A percentile compares a stretch with the other conserved stretches of the same genome.
These are phyloP conservation scores for Amphiprion ocellaris DNA, from an alignment of 2,113 vertebrate genomes.

Conservation along the genomic window DNA sequence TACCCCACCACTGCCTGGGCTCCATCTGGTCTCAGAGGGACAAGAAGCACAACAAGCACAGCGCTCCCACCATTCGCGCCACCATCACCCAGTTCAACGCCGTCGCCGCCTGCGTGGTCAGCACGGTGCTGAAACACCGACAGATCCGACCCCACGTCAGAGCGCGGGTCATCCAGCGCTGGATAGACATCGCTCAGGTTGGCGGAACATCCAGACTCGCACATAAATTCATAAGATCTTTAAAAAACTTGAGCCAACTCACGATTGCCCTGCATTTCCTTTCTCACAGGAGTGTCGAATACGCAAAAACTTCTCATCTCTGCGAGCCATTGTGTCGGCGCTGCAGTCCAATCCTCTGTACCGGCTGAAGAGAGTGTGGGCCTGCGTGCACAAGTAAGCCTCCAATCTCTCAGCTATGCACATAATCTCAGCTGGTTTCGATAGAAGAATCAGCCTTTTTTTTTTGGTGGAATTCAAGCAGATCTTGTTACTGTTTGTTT, in stretches of 20 bases:
- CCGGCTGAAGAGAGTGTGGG: conserved; percentile 93
- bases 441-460: background rate
- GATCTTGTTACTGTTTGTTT: background rate
- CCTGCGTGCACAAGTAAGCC: conserved; percentile 91
- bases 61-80: conserved; percentile 91
- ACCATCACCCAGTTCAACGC: conserved; percentile 96
- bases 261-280: background rate
- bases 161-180: conserved; percentile 93
- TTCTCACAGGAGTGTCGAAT: conserved; percentile 92
- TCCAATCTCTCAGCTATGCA: conserved; percentile 1
- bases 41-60: conserved; percentile 92
- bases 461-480: background rate
- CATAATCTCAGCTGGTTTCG: conserved; percentile 13
- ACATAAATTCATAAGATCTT: background rate
- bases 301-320: conserved; percentile 96
- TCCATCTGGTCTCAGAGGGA: conserved; percentile 94
- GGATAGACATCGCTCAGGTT: conserved; percentile 95
- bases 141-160: conserved; percentile 90
- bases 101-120: conserved; percentile 92
- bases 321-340: conserved; percentile 93
- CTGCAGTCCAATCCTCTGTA: conserved; percentile 96
- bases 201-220: conserved; percentile 14
- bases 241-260: too few relatives aligned
- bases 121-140: conserved; percentile 88
- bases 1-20: conserved; percentile 95